phyloP scores from a whole-genome alignment of 2,797 vertebrate genomes.

The Pseudochirops cupreus region DNA sequence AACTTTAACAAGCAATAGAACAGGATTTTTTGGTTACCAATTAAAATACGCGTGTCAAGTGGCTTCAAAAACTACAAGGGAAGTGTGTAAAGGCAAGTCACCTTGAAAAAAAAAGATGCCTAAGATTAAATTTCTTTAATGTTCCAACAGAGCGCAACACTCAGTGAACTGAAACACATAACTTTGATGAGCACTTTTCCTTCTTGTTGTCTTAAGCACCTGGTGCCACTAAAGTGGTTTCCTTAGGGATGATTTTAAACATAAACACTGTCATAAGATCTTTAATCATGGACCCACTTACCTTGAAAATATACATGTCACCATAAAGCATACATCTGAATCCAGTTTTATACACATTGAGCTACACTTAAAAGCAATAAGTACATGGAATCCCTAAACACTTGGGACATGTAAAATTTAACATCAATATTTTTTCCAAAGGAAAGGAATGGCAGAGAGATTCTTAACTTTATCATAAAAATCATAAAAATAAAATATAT shows the following conservation, averaged over 20 bases:
- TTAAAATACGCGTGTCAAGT: slow-evolving; percentile 18
- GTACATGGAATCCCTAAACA: slow-evolving; percentile 31
- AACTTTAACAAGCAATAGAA: slow-evolving; percentile 45
- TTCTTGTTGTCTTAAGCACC: slow-evolving; percentile 9
- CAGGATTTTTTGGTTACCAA: slow-evolving; percentile 13
- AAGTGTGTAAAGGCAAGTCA: slow-evolving; percentile 11
- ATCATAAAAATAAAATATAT: slow-evolving; percentile 53
- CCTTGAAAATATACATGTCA: slow-evolving; percentile 14
- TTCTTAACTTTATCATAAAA: slow-evolving; percentile 33
- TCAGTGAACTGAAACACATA: slow-evolving; percentile 41
- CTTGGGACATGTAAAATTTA: slow-evolving; percentile 22
- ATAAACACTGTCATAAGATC: not conserved
- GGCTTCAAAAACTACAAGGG: slow-evolving; percentile 15
- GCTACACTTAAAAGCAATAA: slow-evolving; percentile 13
- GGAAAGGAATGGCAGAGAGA: not conserved
- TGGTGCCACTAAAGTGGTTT: not conserved
- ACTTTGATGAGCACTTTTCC: not conserved
- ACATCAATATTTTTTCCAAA: not conserved
- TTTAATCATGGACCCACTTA: slow-evolving; percentile 14
- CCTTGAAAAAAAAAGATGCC: slow-evolving; percentile 45
- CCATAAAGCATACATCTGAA: not conserved
- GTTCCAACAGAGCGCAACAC: slow-evolving; percentile 14
- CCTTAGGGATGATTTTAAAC: slow-evolving; percentile 17
- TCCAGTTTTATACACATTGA: not conserved
- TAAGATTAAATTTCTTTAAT: slow-evolving; percentile 46